These are phyloP conservation scores for Frankliniella intonsa DNA, from an alignment of 2,888 invertebrate species.

Conservation along the genomic window DNA sequence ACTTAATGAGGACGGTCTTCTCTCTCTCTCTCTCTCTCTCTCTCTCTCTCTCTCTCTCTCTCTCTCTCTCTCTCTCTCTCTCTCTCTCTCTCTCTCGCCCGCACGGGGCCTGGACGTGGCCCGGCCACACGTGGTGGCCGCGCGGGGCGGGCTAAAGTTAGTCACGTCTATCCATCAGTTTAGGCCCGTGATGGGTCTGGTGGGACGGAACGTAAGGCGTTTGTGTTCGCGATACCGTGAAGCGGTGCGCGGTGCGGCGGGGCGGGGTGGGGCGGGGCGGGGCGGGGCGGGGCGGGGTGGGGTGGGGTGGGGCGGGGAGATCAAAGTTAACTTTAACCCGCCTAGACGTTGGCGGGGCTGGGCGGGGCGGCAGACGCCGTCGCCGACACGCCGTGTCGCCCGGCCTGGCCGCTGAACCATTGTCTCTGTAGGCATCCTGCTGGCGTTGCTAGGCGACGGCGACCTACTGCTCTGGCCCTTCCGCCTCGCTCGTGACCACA, in stretches of 20 bases:
- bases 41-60: too few relatives aligned
- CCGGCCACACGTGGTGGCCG: not conserved
- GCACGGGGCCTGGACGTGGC: not conserved
- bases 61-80: not conserved
- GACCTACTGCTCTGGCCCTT: too few relatives aligned
- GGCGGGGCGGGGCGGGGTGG: too few relatives aligned
- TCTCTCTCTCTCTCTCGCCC: too few relatives aligned
- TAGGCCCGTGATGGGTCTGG: not conserved
- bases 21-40: too few relatives aligned
- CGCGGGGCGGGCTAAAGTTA: not conserved
- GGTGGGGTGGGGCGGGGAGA: not conserved
- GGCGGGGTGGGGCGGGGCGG: too few relatives aligned
- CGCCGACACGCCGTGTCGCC: not conserved
- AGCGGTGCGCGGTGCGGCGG: not conserved
- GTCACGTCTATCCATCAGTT: not conserved
- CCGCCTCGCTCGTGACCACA: too few relatives aligned
- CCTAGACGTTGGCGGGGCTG: not conserved
- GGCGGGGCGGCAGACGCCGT: not conserved
- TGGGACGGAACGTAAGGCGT: not conserved
- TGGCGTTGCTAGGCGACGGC: too few relatives aligned
- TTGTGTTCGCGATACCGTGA: slow-evolving; percentile 22
- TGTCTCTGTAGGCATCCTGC: too few relatives aligned
- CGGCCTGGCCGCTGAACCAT: too few relatives aligned
- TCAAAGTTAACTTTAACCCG: slow-evolving; percentile 19
- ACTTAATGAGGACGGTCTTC: not conserved